Conservation (phyloP, 2,113 vertebrate species). For the Anas platyrhynchos region DNA sequence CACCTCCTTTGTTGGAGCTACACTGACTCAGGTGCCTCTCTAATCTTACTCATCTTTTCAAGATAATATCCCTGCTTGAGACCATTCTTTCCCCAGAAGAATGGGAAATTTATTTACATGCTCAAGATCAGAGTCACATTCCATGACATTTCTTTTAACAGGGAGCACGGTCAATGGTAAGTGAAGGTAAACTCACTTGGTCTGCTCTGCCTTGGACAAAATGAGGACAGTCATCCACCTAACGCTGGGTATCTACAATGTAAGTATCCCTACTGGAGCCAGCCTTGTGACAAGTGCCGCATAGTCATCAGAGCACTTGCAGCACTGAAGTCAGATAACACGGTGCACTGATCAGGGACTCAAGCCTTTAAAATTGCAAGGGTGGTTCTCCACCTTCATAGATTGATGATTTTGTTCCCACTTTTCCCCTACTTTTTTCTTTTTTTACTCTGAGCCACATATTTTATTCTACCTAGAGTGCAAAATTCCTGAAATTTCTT, state of each 20-base stretch:
- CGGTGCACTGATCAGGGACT: background rate
- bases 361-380: background rate
- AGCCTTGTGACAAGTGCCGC: background rate
- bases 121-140: background rate
- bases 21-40: background rate
- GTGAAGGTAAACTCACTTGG: background rate
- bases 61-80: background rate
- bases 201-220: background rate
- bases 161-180: background rate
- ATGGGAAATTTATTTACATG: background rate
- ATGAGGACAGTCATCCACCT: background rate
- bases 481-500: background rate
- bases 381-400: background rate
- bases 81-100: background rate
- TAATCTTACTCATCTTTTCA: background rate
- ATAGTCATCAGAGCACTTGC: background rate
- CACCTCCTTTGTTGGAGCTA: background rate
- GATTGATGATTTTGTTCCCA: background rate
- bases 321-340: background rate
- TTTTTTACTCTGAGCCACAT: background rate
- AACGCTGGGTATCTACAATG: too few relatives aligned
- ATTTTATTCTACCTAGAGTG: background rate
- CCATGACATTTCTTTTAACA: background rate
- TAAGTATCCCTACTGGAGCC: background rate
- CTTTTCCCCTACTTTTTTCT: background rate